Conservation (phyloP, 1,140 invertebrate genomes). For the Potamilus streckersoni region DNA sequence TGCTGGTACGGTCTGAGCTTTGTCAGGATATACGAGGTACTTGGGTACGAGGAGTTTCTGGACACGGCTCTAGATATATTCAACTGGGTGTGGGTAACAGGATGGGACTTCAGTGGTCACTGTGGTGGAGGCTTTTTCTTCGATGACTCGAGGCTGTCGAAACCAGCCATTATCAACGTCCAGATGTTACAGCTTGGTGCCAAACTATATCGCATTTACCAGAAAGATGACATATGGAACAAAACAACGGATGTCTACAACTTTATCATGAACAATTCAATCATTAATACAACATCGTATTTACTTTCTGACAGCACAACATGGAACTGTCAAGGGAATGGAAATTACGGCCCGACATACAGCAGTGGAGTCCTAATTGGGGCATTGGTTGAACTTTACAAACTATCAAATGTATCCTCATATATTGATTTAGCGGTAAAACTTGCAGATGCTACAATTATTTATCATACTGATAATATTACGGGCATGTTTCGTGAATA, state of each 20-base stretch:
- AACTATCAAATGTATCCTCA: constrained; percentile 14
- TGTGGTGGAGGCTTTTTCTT: constrained; percentile 40
- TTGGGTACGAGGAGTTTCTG: neutral
- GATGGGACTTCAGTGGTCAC: constrained; percentile 28
- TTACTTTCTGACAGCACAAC: constrained; percentile 29
- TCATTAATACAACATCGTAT: constrained; percentile 37
- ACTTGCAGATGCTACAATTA: constrained; percentile 25
- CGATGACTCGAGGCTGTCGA: constrained; percentile 25
- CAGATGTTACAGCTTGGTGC: constrained; percentile 29
- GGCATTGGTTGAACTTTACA: constrained; percentile 41
- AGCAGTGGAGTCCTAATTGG: constrained; percentile 37
- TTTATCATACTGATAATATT: constrained; percentile 23
- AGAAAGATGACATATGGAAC: constrained; percentile 3
- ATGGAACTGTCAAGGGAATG: constrained; percentile 14
- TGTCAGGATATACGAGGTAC: constrained; percentile 30
- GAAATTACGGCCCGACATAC: constrained; percentile 34
- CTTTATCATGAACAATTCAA: constrained; percentile 34
- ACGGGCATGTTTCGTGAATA: constrained; percentile 37
- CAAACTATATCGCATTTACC: constrained; percentile 27
- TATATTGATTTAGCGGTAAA: constrained; percentile 33
- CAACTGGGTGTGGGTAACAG: constrained; percentile 4
- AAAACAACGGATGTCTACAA: constrained; percentile 7
- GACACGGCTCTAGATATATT: no score
- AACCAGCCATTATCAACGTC: constrained; percentile 34
- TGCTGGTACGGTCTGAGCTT: constrained; percentile 37